Evolutionary conservation across 2,113 vertebrate genomes (phyloP), one percentile per base, ranked within the genome.

Genomic region (Todiramphus chloris): DNA sequence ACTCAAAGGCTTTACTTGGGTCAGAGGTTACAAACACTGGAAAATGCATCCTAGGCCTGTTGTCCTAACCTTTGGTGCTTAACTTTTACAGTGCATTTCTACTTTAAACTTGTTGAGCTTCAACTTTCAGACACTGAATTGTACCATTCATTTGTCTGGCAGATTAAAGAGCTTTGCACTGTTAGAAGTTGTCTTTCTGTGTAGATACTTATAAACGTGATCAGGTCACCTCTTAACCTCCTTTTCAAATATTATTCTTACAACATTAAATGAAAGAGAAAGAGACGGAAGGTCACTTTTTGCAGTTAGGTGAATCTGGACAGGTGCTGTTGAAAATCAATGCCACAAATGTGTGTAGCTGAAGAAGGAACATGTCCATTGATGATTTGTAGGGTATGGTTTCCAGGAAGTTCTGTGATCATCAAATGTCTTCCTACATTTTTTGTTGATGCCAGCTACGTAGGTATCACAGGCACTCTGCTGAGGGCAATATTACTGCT

Each of bases 331-430:
- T 48, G 30, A 93, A 94, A 89, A 93, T 74, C 73, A 50, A 15
- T 87, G 31, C 9, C 51, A 63, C n/a, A 66, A n/a, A 53, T 70
- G 28, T 41, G 31, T 15, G 13, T 16, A 72, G 18, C 39, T 35
- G 63, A 89, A 69, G 56, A 92, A 83, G 56, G 53, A 93, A 44
- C 28, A 27, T 25, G 44, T 60, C 76, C 68, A 66, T 83, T 88
- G 88, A 89, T 90, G 86, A 97, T 91, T 94, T 95, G 25, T 76
- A 93, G 81, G 85, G 55, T 77, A 96, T 75, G 67, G 35, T 81
- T 95, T 91, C 81, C 68, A 72, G 63, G 82, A 95, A 95, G 81
- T 80, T 81, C 33, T 51, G 48, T 58, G 93, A 97, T 83, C 76
- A 80, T 84, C 72, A 93, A 84, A 97, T 68, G 86, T 44, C n/a